These are phyloP conservation scores for Heliconius aoede DNA, from an alignment of 2,888 invertebrate species.

Conservation along the genomic window DNA sequence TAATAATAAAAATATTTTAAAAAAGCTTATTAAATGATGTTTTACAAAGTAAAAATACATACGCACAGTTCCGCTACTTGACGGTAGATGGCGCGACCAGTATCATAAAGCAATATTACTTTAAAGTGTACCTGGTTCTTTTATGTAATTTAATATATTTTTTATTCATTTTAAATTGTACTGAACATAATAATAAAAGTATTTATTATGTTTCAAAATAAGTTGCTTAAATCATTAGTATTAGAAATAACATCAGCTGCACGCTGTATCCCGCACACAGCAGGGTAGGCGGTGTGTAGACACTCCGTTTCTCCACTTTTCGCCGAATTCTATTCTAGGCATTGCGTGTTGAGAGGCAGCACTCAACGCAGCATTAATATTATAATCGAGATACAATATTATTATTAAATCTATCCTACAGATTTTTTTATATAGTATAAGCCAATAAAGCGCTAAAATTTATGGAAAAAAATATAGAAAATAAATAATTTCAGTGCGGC, in stretches of 20 bases:
- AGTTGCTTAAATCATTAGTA: not conserved
- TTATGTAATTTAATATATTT: not conserved
- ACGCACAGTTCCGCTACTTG: constrained; percentile 69
- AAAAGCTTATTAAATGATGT: not conserved
- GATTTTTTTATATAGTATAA: not conserved
- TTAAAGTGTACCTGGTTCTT: not conserved
- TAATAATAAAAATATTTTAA: too few species aligned
- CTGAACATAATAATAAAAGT: not conserved
- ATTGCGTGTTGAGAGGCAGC: too few species aligned
- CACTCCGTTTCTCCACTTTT: too few species aligned
- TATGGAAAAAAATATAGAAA: not conserved
- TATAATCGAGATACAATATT: not conserved
- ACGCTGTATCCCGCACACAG: too few species aligned
- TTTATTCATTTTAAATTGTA: not conserved
- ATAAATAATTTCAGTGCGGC: constrained; percentile 8
- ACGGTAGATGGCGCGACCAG: constrained; percentile 71
- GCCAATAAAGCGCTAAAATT: not conserved
- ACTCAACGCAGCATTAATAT: too few species aligned
- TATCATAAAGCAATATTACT: constrained; percentile 32
- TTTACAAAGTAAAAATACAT: not conserved
- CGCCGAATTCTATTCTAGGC: too few species aligned
- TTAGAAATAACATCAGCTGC: too few species aligned
- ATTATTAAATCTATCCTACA: not conserved
- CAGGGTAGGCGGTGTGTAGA: too few species aligned
- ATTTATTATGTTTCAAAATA: not conserved